These are phyloP conservation scores for Minunthozetes semirufus DNA, from an alignment of 2,888 invertebrate genomes.

Conservation along the genomic window DNA sequence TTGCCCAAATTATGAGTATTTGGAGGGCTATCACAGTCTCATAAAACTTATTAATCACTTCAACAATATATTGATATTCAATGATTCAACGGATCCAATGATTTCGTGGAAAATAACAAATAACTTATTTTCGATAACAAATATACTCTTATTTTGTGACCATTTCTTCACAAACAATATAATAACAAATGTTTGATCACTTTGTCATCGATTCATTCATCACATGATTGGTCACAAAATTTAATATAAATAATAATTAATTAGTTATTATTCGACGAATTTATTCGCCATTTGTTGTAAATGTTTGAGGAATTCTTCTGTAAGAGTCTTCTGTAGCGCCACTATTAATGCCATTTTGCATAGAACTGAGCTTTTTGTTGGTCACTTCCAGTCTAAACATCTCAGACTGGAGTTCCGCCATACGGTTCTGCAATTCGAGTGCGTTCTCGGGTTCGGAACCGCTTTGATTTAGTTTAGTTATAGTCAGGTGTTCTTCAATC, in stretches of 20 bases:
- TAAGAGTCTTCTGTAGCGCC: background rate
- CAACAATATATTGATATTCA: background rate
- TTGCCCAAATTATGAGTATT: background rate
- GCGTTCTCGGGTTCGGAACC: constrained; percentile 54
- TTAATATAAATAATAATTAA: background rate
- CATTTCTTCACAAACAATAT: background rate
- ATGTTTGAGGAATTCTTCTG: constrained; percentile 8
- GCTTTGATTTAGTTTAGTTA: constrained; percentile 79
- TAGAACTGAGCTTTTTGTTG: constrained; percentile 34
- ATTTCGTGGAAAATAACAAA: background rate
- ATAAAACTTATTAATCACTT: background rate
- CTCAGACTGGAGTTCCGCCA: constrained; percentile 84
- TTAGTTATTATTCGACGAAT: background rate
- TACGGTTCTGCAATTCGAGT: constrained; percentile 81
- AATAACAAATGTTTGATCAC: background rate
- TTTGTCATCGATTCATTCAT: background rate
- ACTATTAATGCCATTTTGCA: constrained; percentile 11
- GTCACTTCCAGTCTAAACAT: constrained; percentile 38
- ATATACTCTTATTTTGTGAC: background rate
- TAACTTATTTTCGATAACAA: background rate
- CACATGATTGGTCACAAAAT: background rate
- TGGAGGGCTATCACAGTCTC: constrained; percentile 12
- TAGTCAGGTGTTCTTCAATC: constrained; percentile 91
- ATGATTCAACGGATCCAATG: background rate
- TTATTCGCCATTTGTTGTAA: constrained; percentile 8